These are phyloP conservation scores for Phorcus lineatus DNA, from an alignment of 2,888 invertebrate species.

Conservation along the genomic window DNA sequence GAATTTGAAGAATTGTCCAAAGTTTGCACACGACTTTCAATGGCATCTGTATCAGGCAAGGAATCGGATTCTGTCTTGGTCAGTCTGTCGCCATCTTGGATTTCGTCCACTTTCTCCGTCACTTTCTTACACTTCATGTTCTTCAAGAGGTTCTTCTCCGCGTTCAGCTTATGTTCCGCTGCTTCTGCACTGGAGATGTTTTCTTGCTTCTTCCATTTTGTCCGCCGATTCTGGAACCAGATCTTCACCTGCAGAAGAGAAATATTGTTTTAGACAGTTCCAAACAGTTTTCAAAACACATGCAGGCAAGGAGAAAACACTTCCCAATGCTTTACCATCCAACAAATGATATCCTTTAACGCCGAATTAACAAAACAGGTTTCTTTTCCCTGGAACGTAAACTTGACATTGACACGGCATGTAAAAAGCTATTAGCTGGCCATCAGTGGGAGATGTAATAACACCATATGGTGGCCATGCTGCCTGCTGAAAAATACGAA, in stretches of 20 bases:
- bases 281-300: slow-evolving; percentile 13
- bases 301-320: not conserved
- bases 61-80: slow-evolving; percentile 17
- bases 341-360: slow-evolving; percentile 7
- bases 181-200: slow-evolving; percentile 92
- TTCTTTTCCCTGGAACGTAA: not conserved
- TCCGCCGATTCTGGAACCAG: slow-evolving; percentile 91
- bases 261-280: slow-evolving; percentile 27
- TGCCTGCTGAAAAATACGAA: not conserved
- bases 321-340: not conserved
- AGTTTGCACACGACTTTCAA: slow-evolving; percentile 9
- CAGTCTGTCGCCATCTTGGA: not conserved
- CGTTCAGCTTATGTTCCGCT: slow-evolving; percentile 84
- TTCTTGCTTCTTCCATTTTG: slow-evolving; percentile 93
- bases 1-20: slow-evolving; percentile 6
- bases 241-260: slow-evolving; percentile 86
- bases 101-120: not conserved
- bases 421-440: slow-evolving; percentile 18
- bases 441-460: not conserved
- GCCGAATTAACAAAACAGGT: slow-evolving; percentile 22
- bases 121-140: slow-evolving; percentile 40
- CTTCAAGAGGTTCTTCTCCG: slow-evolving; percentile 62
- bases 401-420: slow-evolving; percentile 9
- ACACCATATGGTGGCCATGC: slow-evolving; percentile 14
- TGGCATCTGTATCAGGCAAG: not conserved